These are phyloP conservation scores for Perdita meconis DNA, from an alignment of 2,888 invertebrate genomes.

Conservation along the genomic window DNA sequence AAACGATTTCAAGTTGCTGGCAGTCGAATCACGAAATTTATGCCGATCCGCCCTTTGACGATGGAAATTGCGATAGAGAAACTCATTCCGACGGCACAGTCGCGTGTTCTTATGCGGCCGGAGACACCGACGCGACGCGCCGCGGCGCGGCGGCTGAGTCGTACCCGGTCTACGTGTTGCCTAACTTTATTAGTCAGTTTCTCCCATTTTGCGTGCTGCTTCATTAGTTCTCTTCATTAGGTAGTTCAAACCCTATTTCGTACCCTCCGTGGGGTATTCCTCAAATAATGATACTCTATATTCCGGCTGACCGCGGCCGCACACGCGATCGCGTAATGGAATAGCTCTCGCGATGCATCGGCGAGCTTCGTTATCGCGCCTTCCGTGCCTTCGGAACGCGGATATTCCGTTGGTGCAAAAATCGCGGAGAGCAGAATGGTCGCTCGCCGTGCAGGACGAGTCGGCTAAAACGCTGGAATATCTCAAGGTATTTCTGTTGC, in stretches of 20 bases:
- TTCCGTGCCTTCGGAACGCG: not conserved
- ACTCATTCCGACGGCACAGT: constrained; percentile 28
- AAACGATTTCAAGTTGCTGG: not conserved
- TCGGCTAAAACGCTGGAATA: too few relatives aligned
- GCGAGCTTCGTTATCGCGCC: constrained; percentile 10
- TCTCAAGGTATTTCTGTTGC: too few relatives aligned
- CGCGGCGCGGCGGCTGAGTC: not conserved
- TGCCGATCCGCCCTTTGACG: constrained; percentile 38
- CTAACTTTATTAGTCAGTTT: constrained; percentile 54
- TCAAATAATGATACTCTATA: constrained; percentile 44
- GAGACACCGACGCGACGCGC: too few relatives aligned
- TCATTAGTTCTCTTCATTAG: constrained; percentile 62
- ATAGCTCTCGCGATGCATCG: constrained; percentile 20
- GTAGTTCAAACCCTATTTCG: constrained; percentile 38
- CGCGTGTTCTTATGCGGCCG: constrained; percentile 37
- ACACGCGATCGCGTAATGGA: constrained; percentile 24
- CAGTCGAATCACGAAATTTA: constrained; percentile 40
- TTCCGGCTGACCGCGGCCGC: constrained; percentile 23
- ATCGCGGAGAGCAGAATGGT: too few relatives aligned
- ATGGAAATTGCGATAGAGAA: constrained; percentile 47
- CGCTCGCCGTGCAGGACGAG: too few relatives aligned
- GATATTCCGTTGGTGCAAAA: not conserved
- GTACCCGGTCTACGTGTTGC: constrained; percentile 9
- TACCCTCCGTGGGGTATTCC: constrained; percentile 18
- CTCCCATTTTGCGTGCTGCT: constrained; percentile 47